These are phyloP conservation scores for Decapterus maruadsi DNA, from an alignment of 2,797 vertebrate species.

Conservation along the genomic window DNA sequence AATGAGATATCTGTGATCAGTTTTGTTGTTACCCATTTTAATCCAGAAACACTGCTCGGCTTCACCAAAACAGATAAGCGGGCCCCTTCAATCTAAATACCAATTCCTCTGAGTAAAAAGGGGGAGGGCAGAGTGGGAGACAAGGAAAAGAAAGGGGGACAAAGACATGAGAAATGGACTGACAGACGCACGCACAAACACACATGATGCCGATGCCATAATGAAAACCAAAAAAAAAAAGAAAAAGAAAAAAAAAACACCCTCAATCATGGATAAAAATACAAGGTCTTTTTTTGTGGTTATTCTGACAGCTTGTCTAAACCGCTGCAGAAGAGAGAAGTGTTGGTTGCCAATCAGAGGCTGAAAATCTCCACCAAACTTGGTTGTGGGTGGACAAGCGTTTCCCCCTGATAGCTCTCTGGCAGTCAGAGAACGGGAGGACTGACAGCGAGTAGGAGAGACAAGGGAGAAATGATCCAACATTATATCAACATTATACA, in stretches of 20 bases:
- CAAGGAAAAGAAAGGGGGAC: conserved; percentile 19
- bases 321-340: conserved; percentile 39
- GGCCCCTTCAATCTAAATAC: conserved; percentile 51
- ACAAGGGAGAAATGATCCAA: conserved; percentile 1
- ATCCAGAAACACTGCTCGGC: conserved; percentile 43
- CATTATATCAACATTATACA: not conserved
- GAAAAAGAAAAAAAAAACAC: conserved; percentile 39
- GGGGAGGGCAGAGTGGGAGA: conserved; percentile 32
- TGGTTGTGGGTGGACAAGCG: conserved; percentile 69
- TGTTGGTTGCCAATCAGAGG: conserved; percentile 58
- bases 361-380: conserved; percentile 44
- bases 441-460: conserved; percentile 36
- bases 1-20: conserved; percentile 66
- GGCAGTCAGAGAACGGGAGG: conserved; percentile 43
- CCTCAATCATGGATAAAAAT: conserved; percentile 38
- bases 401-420: conserved; percentile 23
- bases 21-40: conserved; percentile 72
- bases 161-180: conserved; percentile 5
- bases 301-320: conserved; percentile 61
- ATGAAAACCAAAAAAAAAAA: conserved; percentile 50
- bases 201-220: conserved; percentile 35
- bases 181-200: conserved; percentile 34
- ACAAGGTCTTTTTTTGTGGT: conserved; percentile 35
- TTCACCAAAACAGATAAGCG: conserved; percentile 38
- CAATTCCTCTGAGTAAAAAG: conserved; percentile 27